Base-by-base conservation (phyloP, 2,888 invertebrate species). In the Mesoligia furuncula region DNA sequence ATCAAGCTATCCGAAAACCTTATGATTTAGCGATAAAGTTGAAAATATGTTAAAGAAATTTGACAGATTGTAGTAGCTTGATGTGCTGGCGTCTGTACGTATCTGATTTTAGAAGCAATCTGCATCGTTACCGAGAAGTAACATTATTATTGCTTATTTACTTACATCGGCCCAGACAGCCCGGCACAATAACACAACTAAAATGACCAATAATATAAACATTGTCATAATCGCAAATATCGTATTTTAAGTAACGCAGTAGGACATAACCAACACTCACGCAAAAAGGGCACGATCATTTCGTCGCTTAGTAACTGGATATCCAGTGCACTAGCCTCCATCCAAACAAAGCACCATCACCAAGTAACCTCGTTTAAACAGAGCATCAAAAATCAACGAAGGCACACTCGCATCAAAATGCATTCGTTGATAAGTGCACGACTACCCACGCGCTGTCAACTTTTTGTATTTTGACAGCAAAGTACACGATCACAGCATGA, bases 361-460 rank as follows among this genome's bases (percentile, higher is more conserved):
- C 0, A 73, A 71, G 42, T 59, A 61, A 72, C 31, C 27, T 57
- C 67, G 54, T 80, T 54, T 65, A 80, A 88, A 86, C 85, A 77
- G 24, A 77, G 77, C 85, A 84, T 75, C 59, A 77, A 72, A 83
- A 88, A 73, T 79, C 78, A 79, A 74, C 64, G 65, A 73, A 71
- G 59, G 61, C 57, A 67, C 57, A 62, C 67, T 67, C 81, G 73
- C 85, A 81, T 85, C 79, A 61, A 79, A 88, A 85, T 77, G 73
- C 81, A 85, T 86, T 81, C 69, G 74, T 83, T 83, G 83, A 83
- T 87, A 85, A 88, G 85, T 87, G 80, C 85, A 77, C 83, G 75
- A 17, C 84, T 76, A 70, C 90, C 90, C 89, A 90, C 91, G 86
- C 86, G 71, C 76, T 87, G 87, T 89, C 89, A 85, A 78, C 83